Evolutionary conservation across 2,797 vertebrate genomes (phyloP).

Genomic region (Ibycter americanus): DNA sequence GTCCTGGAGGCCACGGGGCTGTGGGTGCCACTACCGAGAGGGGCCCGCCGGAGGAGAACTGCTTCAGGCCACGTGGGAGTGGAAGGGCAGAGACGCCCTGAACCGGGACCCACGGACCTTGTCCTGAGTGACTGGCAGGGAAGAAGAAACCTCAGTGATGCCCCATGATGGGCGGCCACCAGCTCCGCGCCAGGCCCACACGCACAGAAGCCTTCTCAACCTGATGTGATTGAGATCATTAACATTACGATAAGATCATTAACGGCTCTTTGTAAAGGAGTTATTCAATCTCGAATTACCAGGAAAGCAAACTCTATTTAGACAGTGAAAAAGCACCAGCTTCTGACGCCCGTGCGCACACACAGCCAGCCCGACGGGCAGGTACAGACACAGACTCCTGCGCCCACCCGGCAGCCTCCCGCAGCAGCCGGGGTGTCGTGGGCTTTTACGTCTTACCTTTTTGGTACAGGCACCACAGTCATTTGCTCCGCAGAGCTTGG

Average conservation of each 20-base stretch:
- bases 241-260: neutral
- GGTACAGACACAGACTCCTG: neutral
- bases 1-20: neutral
- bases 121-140: neutral
- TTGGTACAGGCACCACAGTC: neutral
- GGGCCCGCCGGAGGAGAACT: neutral
- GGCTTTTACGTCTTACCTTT: neutral
- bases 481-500: neutral
- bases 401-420: neutral
- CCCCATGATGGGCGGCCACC: neutral
- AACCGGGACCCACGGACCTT: neutral
- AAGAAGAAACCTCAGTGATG: neutral
- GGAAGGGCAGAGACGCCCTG: neutral
- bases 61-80: neutral
- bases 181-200: neutral
- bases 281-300: neutral
- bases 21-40: neutral
- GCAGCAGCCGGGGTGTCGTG: accelerated
- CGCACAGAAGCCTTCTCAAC: neutral
- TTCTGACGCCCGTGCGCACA: neutral
- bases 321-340: neutral
- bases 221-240: neutral
- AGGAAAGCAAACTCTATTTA: neutral
- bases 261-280: neutral
- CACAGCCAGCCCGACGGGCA: neutral